Evolutionary conservation across 2,797 vertebrate species (phyloP).

Genomic region (Rhinogobio ventralis): DNA sequence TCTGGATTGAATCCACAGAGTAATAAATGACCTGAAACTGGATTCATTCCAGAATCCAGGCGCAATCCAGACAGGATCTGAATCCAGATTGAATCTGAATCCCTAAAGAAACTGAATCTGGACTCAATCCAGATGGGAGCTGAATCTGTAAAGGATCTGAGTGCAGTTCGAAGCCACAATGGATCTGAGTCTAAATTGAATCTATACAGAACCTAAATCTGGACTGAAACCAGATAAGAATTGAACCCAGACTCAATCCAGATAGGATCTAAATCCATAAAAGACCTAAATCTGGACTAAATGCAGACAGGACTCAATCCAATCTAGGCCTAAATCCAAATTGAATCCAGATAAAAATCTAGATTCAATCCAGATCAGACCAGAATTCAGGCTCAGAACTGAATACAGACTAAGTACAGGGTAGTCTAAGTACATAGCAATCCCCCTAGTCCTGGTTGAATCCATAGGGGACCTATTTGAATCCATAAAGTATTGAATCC

Average conservation of each 20-base stretch:
- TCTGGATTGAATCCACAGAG: background rate
- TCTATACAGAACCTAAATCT: background rate
- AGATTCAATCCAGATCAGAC: background rate
- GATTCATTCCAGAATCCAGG: background rate
- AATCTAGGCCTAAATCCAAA: background rate
- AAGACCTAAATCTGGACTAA: background rate
- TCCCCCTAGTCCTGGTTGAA: background rate
- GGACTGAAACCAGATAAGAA: background rate
- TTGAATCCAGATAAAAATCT: background rate
- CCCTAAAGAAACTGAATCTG: background rate
- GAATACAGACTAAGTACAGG: background rate
- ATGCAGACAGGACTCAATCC: background rate
- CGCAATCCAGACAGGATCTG: background rate
- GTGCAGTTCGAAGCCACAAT: background rate
- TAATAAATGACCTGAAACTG: background rate
- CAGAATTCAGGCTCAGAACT: too few relatives aligned
- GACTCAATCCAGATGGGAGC: background rate
- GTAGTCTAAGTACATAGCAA: too few relatives aligned
- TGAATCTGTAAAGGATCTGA: background rate
- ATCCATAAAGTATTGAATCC: slow-evolving; percentile 21
- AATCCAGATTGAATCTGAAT: background rate
- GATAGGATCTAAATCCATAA: background rate
- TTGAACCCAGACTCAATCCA: too few relatives aligned
- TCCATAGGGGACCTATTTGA: background rate
- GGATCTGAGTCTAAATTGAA: background rate